These are phyloP conservation scores for Chiloscyllium plagiosum DNA, from an alignment of 2,113 vertebrate species.

Conservation along the genomic window DNA sequence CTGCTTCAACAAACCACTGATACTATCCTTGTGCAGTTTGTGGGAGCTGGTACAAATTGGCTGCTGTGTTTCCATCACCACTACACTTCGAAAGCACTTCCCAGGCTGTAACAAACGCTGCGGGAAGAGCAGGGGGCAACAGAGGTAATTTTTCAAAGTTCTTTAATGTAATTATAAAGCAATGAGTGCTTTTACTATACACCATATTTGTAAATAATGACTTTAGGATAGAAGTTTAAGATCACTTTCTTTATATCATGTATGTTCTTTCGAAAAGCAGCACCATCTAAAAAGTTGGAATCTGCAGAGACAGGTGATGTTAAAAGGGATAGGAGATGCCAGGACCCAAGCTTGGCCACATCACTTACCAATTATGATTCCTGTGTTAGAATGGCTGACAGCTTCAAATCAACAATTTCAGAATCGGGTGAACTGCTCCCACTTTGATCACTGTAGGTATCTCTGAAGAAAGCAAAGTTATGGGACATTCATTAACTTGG, in stretches of 20 bases:
- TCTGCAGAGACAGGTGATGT: background rate
- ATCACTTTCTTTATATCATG: background rate
- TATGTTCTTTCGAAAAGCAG: background rate
- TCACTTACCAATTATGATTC: background rate
- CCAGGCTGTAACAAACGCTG: background rate
- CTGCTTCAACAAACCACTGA: background rate
- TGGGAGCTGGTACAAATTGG: background rate
- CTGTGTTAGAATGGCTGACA: conserved; percentile 58
- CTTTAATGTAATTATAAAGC: no score
- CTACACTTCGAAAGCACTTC: background rate
- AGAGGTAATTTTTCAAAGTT: no score
- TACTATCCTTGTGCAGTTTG: background rate
- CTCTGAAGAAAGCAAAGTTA: conserved; percentile 56
- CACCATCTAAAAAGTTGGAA: background rate
- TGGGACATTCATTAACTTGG: background rate
- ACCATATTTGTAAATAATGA: background rate
- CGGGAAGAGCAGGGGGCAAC: background rate
- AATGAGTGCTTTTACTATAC: no score
- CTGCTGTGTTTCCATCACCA: background rate
- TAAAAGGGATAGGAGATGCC: background rate
- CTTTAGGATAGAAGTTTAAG: background rate
- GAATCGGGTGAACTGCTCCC: conserved; percentile 83
- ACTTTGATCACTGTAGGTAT: conserved; percentile 84
- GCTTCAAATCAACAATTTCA: conserved; percentile 79
- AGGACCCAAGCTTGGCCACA: background rate